These are phyloP conservation scores for Drosophila paramelanica DNA, from an alignment of 2,888 invertebrate genomes.

Conservation along the genomic window DNA sequence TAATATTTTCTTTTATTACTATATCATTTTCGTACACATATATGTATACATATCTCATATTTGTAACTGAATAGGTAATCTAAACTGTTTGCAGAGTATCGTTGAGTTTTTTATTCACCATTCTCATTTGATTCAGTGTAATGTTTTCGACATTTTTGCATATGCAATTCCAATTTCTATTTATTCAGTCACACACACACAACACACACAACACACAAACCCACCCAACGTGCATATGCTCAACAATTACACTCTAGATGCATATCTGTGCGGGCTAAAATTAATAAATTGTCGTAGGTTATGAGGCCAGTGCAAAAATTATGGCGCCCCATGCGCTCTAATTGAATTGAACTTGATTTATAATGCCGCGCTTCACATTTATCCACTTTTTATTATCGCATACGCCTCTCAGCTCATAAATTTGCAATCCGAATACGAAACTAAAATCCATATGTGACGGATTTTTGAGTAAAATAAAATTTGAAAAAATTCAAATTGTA, in stretches of 20 bases:
- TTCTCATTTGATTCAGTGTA: constrained; percentile 29
- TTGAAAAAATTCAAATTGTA: neutral
- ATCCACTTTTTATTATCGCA: constrained; percentile 48
- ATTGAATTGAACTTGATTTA: constrained; percentile 80
- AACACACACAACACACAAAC: neutral
- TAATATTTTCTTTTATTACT: too few relatives aligned
- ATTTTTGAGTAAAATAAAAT: constrained; percentile 17
- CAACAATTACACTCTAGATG: constrained; percentile 5
- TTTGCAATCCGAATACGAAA: constrained; percentile 21
- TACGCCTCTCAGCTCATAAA: constrained; percentile 53
- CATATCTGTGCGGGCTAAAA: constrained; percentile 36
- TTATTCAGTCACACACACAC: constrained; percentile 20
- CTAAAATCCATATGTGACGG: constrained; percentile 23
- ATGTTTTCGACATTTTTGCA: constrained; percentile 38
- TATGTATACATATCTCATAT: too few relatives aligned
- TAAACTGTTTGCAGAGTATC: neutral
- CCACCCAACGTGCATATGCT: neutral
- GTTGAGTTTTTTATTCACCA: neutral
- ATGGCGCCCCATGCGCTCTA: constrained; percentile 65
- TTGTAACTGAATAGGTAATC: neutral
- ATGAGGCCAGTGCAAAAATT: constrained; percentile 61
- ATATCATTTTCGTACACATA: too few relatives aligned
- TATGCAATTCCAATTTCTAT: constrained; percentile 56
- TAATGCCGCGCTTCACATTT: constrained; percentile 59
- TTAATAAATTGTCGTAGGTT: constrained; percentile 80